Percentiles rank a stretch among this genome's conserved stretches.
phyloP scores from a whole-genome alignment of 2,888 invertebrate genomes.

The Penaeus monodon region DNA sequence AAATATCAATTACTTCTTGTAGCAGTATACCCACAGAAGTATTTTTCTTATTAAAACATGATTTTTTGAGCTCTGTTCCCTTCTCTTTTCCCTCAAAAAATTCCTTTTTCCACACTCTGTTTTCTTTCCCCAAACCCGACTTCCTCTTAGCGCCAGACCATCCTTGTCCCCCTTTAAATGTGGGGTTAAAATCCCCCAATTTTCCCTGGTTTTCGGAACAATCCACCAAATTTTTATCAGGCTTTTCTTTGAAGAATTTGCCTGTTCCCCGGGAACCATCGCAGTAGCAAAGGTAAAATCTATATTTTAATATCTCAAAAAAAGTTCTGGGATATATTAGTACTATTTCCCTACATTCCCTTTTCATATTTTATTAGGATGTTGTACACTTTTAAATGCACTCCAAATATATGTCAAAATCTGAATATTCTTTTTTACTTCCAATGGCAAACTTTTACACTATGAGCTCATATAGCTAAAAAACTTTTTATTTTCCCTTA shows the following conservation, averaged over 20 bases:
- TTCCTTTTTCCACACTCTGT: not conserved
- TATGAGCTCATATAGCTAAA: too few species aligned
- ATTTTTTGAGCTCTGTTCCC: not conserved
- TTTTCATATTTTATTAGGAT: too few species aligned
- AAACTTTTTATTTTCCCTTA: too few species aligned
- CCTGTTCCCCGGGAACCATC: not conserved
- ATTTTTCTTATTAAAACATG: too few species aligned
- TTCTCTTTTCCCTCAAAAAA: not conserved
- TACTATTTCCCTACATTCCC: too few species aligned
- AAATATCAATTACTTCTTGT: too few species aligned
- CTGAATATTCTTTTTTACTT: too few species aligned
- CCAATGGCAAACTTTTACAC: too few species aligned
- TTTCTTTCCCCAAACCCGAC: not conserved
- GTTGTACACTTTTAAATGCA: too few species aligned
- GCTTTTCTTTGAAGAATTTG: conserved; percentile 13
- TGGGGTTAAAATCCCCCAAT: conserved; percentile 45
- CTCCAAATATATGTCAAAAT: too few species aligned
- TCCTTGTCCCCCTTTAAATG: conserved; percentile 16
- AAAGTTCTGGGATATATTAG: too few species aligned
- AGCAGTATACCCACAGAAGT: too few species aligned
- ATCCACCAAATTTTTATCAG: conserved; percentile 33
- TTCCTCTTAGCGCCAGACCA: not conserved
- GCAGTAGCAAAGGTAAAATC: not conserved
- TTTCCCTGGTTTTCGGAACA: conserved; percentile 50
- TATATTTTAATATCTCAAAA: not conserved